These are phyloP conservation scores for Polydesmus complanatus DNA, from an alignment of 2,888 invertebrate genomes.

Conservation along the genomic window DNA sequence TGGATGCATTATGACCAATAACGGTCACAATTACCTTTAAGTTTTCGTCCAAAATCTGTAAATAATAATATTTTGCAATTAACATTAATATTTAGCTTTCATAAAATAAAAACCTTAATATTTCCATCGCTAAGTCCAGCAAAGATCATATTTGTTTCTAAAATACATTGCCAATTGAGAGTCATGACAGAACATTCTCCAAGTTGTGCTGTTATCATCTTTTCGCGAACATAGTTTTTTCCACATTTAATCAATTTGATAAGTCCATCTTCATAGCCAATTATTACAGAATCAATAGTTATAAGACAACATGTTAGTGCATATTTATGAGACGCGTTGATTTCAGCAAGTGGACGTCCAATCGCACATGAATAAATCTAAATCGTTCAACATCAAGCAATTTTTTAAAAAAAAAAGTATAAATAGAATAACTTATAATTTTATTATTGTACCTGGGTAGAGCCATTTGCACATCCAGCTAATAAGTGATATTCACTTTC, in stretches of 20 bases:
- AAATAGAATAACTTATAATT: not conserved
- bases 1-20: not conserved
- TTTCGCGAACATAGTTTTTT: not conserved
- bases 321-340: not conserved
- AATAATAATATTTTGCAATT: not conserved
- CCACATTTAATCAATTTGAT: not conserved
- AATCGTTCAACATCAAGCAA: not conserved
- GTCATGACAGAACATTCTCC: not conserved
- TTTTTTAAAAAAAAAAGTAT: conserved; percentile 1
- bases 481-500: not conserved
- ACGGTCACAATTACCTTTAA: not conserved
- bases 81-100: not conserved
- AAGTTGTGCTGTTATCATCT: not conserved
- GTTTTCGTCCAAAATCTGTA: not conserved
- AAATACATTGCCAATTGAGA: not conserved
- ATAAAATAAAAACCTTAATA: not conserved
- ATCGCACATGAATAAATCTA: conserved; percentile 5
- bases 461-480: not conserved
- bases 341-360: not conserved
- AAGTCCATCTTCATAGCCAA: conserved; percentile 10
- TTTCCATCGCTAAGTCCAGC: not conserved
- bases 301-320: not conserved
- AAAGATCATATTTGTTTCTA: no score
- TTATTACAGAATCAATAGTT: not conserved
- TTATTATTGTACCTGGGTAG: not conserved